Evolutionary conservation across 64 coral and sea anemone species (phyloP).

Genomic region (Stichodactyla helianthus): DNA sequence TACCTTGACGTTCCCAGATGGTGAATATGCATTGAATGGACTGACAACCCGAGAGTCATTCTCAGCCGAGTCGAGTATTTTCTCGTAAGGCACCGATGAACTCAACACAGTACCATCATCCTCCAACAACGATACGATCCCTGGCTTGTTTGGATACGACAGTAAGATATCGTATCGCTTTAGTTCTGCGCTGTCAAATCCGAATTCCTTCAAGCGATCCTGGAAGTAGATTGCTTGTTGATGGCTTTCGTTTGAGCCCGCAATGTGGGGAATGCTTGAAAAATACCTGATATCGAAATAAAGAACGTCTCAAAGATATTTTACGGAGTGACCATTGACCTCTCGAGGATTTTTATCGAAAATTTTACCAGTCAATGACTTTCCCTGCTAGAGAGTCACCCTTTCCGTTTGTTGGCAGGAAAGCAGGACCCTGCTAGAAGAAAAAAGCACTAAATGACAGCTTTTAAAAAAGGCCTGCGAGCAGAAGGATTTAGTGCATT

Average conservation of each 20-base stretch:
- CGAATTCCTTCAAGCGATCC: constrained; percentile 38
- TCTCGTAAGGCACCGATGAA: constrained; percentile 46
- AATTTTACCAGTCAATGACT: no score
- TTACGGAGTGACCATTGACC: background rate
- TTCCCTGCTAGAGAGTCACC: no score
- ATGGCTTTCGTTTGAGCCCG: constrained; percentile 58
- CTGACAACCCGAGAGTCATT: constrained; percentile 46
- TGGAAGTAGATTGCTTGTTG: constrained; percentile 53
- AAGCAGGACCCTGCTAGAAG: no score
- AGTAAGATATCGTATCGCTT: constrained; percentile 66
- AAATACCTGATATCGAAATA: constrained; percentile 39
- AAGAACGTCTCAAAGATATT: background rate
- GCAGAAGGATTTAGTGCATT: no score
- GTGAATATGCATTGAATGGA: constrained; percentile 76
- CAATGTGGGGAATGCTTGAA: constrained; percentile 57
- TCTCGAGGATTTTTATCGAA: no score
- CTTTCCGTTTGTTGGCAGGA: no score
- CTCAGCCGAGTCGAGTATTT: constrained; percentile 44
- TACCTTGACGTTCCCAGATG: constrained; percentile 70
- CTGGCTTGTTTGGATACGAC: constrained; percentile 72
- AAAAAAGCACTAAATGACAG: no score
- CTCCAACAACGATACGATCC: constrained; percentile 35
- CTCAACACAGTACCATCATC: constrained; percentile 17
- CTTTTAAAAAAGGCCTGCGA: no score
- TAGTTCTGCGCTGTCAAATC: constrained; percentile 67